Percentiles rank a stretch among this genome's conserved stretches.
Conservation (phyloP, 2,797 vertebrate genomes). For the Hirundo rustica region DNA sequence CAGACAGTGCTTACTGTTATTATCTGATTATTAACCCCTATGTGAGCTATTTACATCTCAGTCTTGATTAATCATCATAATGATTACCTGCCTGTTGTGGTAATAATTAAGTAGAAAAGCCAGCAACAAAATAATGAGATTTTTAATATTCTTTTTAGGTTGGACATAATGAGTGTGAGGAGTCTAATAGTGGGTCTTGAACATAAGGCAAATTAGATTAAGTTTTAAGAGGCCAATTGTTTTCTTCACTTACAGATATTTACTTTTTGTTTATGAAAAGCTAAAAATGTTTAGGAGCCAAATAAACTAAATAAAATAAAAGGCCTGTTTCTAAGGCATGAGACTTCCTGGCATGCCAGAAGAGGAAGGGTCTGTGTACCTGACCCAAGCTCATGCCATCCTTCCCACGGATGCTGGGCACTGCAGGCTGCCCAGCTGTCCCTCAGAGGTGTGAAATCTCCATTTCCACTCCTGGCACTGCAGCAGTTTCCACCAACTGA, state of each 20-base stretch:
- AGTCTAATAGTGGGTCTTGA: neutral
- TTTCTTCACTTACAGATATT: neutral
- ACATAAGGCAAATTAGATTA: slow-evolving; percentile 15
- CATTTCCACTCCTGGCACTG: neutral
- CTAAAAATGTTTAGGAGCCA: neutral
- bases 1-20: slow-evolving; percentile 11
- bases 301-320: neutral
- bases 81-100: slow-evolving; percentile 49
- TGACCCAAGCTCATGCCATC: fast-evolving
- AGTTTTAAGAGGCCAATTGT: neutral
- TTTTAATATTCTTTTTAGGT: slow-evolving; percentile 29
- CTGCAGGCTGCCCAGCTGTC: neutral
- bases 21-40: slow-evolving; percentile 55
- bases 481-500: neutral
- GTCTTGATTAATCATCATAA: slow-evolving; percentile 50
- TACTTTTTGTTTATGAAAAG: neutral
- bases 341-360: neutral
- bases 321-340: neutral
- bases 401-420: neutral
- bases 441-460: neutral
- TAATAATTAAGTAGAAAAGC: slow-evolving; percentile 54
- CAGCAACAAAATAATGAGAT: slow-evolving; percentile 39
- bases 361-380: neutral
- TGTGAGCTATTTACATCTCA: slow-evolving; percentile 41
- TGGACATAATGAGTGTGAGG: neutral